phyloP scores from a whole-genome alignment of 2,113 vertebrate species.

The Aptenodytes forsteri region DNA sequence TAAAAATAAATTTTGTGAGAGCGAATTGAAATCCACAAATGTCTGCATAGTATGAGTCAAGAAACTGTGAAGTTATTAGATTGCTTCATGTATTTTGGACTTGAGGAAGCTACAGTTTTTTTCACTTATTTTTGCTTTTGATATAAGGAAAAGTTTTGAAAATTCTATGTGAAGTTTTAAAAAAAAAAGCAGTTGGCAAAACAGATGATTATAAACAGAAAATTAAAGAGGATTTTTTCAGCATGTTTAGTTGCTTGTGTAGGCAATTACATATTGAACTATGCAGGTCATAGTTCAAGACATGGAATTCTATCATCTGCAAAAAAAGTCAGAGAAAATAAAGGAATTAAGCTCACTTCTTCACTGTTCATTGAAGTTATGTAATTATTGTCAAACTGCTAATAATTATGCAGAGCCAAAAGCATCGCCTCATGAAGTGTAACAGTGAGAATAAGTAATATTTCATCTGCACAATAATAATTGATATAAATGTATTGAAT shows the following conservation, averaged over 20 bases:
- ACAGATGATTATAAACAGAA: no score
- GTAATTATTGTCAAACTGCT: background rate
- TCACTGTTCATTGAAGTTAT: background rate
- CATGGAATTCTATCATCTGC: background rate
- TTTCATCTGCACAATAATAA: background rate
- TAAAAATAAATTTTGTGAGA: background rate
- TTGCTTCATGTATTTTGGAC: background rate
- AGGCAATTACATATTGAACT: background rate
- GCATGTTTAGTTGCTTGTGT: background rate
- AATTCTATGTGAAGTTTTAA: background rate
- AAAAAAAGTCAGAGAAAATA: background rate
- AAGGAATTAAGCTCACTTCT: background rate
- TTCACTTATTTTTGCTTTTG: background rate
- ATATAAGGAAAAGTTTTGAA: background rate
- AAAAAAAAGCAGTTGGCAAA: background rate
- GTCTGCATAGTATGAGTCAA: background rate
- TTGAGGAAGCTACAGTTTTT: background rate
- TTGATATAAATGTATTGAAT: background rate
- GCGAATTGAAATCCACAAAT: background rate
- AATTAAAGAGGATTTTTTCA: background rate
- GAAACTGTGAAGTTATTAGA: background rate
- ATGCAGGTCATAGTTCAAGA: background rate
- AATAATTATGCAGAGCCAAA: background rate
- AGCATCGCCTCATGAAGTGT: background rate
- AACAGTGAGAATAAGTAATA: background rate